Percentiles rank a stretch among this genome's conserved stretches.
phyloP scores from a whole-genome alignment of 2,113 vertebrate species.

The Dipodomys merriami region DNA sequence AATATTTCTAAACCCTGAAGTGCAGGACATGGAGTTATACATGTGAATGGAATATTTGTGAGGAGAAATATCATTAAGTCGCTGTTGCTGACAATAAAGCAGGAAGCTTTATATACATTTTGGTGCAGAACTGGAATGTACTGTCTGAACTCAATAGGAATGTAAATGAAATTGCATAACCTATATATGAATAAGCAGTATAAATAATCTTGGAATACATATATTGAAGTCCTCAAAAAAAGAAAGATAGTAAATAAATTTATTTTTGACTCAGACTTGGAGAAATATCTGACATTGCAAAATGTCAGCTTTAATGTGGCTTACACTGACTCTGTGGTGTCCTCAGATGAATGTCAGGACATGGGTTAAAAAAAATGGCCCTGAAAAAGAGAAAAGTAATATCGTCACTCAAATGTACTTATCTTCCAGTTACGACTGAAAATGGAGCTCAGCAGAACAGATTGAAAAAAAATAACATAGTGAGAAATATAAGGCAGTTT shows the following conservation, averaged over 20 bases:
- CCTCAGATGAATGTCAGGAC: slow-evolving; percentile 55
- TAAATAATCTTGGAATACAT: background rate
- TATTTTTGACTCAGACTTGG: slow-evolving; percentile 50
- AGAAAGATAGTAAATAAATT: slow-evolving; percentile 12
- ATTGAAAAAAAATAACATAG: slow-evolving; percentile 23
- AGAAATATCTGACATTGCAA: slow-evolving; percentile 49
- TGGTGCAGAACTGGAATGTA: slow-evolving; percentile 51
- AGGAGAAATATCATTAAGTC: slow-evolving; percentile 21
- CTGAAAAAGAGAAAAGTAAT: background rate
- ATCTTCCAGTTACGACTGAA: slow-evolving; percentile 45
- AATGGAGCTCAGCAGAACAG: slow-evolving; percentile 27
- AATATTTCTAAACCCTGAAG: slow-evolving; percentile 29
- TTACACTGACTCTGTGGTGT: slow-evolving; percentile 39
- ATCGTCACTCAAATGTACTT: slow-evolving; percentile 17
- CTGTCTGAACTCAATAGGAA: slow-evolving; percentile 67
- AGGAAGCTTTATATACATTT: slow-evolving; percentile 35
- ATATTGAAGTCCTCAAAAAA: background rate
- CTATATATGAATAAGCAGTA: slow-evolving; percentile 43
- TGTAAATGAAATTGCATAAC: slow-evolving; percentile 66
- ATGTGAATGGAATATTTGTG: slow-evolving; percentile 24
- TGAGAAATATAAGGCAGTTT: slow-evolving; percentile 35
- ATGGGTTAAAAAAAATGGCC: background rate
- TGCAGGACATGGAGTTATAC: background rate
- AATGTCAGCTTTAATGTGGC: slow-evolving; percentile 41
- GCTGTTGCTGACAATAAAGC: slow-evolving; percentile 35